A percentile compares a stretch with the other conserved stretches of the same genome.
Conservation (phyloP, 2,113 vertebrate genomes). For the Lophius piscatorius region DNA sequence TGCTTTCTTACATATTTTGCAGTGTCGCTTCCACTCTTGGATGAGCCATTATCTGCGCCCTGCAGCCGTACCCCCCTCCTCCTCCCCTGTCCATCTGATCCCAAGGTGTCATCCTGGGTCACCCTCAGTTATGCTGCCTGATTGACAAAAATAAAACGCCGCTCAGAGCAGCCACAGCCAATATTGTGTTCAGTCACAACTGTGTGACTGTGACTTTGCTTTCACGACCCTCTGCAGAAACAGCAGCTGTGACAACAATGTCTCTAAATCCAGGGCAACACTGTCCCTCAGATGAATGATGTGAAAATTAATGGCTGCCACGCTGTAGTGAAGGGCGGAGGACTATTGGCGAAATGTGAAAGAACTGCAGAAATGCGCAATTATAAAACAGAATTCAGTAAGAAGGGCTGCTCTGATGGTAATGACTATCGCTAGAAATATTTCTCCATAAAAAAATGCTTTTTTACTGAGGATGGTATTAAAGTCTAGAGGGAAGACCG, state of each 20-base stretch:
- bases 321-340: conserved; percentile 32
- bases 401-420: conserved; percentile 62
- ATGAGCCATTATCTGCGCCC: conserved; percentile 8
- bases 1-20: neutral
- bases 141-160: conserved; percentile 61
- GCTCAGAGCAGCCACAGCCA: conserved; percentile 43
- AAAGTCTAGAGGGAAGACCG: neutral
- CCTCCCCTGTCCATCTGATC: conserved; percentile 25
- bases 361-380: conserved; percentile 72
- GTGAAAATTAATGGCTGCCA: conserved; percentile 60
- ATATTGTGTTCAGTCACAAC: conserved; percentile 51
- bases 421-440: conserved; percentile 75
- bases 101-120: conserved; percentile 45
- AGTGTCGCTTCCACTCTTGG: neutral
- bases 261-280: conserved; percentile 50
- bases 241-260: conserved; percentile 23
- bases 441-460: no score
- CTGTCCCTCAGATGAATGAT: conserved; percentile 64
- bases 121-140: conserved; percentile 49
- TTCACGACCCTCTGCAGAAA: conserved; percentile 51
- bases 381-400: conserved; percentile 73
- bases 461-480: neutral
- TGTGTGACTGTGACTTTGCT: conserved; percentile 49
- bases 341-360: conserved; percentile 57
- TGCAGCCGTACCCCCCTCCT: conserved; percentile 17